phyloP scores from a whole-genome alignment of 2,888 invertebrate species.

The Colostygia pectinataria region DNA sequence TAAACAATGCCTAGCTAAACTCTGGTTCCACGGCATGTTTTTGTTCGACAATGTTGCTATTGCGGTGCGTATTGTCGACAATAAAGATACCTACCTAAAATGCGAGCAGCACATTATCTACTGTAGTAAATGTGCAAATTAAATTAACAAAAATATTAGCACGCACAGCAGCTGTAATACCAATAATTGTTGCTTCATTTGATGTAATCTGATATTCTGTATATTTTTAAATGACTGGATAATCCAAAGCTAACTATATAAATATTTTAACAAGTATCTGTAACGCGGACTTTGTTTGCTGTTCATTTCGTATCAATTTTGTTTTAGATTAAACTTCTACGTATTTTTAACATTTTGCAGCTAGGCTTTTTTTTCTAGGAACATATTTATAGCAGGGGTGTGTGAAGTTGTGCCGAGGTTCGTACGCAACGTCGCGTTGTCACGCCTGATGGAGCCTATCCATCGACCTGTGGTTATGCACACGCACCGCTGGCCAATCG shows the following conservation, averaged over 20 bases:
- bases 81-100: slow-evolving; percentile 20
- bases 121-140: slow-evolving; percentile 11
- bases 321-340: not conserved
- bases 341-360: not conserved
- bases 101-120: slow-evolving; percentile 8
- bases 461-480: slow-evolving; percentile 47
- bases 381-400: slow-evolving; percentile 34
- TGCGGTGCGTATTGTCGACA: slow-evolving; percentile 10
- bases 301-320: not conserved
- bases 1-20: slow-evolving; percentile 55
- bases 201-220: slow-evolving; percentile 5
- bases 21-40: slow-evolving; percentile 39
- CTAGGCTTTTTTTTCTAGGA: not conserved
- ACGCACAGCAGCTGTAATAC: slow-evolving; percentile 17
- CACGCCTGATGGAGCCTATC: slow-evolving; percentile 57
- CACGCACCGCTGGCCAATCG: slow-evolving; percentile 68
- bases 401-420: slow-evolving; percentile 20
- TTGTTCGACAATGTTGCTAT: slow-evolving; percentile 30
- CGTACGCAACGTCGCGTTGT: slow-evolving; percentile 45
- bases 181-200: slow-evolving; percentile 21
- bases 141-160: slow-evolving; percentile 16
- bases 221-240: slow-evolving; percentile 3
- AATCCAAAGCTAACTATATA: not conserved
- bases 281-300: no score
- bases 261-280: not conserved